Conservation (phyloP, 2,113 vertebrate genomes). For the Lucifuga dentata region DNA sequence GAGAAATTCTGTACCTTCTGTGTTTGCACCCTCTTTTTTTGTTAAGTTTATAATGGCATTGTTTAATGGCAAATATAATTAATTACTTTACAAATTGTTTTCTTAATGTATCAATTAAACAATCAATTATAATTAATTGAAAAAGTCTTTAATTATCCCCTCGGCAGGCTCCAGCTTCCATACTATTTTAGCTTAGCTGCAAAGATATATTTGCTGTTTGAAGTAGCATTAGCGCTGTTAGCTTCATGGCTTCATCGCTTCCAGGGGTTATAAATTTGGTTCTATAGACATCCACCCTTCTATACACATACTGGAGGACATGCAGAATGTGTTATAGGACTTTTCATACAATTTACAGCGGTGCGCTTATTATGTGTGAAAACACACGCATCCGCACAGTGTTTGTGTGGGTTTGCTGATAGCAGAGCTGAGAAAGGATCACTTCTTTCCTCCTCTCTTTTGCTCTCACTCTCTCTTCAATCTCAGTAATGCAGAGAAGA, state of each 20-base stretch:
- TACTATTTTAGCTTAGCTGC: not conserved
- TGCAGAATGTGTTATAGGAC: conserved; percentile 6
- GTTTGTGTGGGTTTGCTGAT: conserved; percentile 44
- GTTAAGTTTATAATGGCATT: no score
- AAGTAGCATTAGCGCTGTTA: not conserved
- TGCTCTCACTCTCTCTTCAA: conserved; percentile 37
- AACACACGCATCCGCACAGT: conserved; percentile 11
- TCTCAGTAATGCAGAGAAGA: conserved; percentile 63
- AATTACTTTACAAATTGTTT: no score
- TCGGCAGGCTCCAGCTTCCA: not conserved
- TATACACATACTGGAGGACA: not conserved
- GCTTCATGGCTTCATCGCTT: not conserved
- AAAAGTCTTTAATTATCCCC: no score
- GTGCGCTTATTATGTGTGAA: conserved; percentile 7
- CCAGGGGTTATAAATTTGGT: not conserved
- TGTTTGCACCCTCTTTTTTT: no score
- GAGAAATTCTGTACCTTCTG: no score
- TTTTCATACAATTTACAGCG: conserved; percentile 35
- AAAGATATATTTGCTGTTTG: not conserved
- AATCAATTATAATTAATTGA: no score
- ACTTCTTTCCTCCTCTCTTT: conserved; percentile 12
- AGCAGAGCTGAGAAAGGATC: conserved; percentile 47
- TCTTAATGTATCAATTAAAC: no score
- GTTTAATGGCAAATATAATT: no score
- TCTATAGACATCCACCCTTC: not conserved